These are phyloP conservation scores for Nibea albiflora DNA, from an alignment of 2,113 vertebrate species.

Conservation along the genomic window DNA sequence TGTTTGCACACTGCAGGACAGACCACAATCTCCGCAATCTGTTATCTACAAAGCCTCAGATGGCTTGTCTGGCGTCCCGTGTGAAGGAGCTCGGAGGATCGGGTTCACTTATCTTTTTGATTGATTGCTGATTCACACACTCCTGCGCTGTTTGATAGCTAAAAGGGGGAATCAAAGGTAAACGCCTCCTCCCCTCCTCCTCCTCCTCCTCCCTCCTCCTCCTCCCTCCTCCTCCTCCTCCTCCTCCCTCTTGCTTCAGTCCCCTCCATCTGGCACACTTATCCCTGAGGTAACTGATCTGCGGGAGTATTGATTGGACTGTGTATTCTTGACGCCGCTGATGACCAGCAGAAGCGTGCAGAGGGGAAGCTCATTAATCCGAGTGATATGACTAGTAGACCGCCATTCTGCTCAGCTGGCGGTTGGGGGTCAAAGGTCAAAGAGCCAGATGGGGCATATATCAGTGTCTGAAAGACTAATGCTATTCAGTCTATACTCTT, in stretches of 20 bases:
- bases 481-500: not conserved
- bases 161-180: not conserved
- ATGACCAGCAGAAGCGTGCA: constrained; percentile 38
- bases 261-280: constrained; percentile 55
- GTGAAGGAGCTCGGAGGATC: constrained; percentile 4
- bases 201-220: not conserved
- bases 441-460: constrained; percentile 61
- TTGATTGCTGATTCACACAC: constrained; percentile 36
- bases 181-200: not conserved
- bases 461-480: constrained; percentile 16
- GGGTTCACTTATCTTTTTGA: constrained; percentile 39
- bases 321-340: constrained; percentile 26
- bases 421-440: constrained; percentile 67
- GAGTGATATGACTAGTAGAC: constrained; percentile 54
- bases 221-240: not conserved
- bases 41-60: constrained; percentile 32
- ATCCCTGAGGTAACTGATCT: constrained; percentile 44
- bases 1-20: not conserved
- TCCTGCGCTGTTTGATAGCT: not conserved
- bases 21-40: constrained; percentile 10
- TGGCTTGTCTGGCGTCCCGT: constrained; percentile 3
- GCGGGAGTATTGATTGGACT: constrained; percentile 62
- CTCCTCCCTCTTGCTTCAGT: constrained; percentile 24
- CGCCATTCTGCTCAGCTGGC: constrained; percentile 48
- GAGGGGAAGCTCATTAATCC: constrained; percentile 64